These are phyloP conservation scores for Epizoanthus ramosus DNA, from an alignment of 92 coral and sea anemone species.

Conservation along the genomic window DNA sequence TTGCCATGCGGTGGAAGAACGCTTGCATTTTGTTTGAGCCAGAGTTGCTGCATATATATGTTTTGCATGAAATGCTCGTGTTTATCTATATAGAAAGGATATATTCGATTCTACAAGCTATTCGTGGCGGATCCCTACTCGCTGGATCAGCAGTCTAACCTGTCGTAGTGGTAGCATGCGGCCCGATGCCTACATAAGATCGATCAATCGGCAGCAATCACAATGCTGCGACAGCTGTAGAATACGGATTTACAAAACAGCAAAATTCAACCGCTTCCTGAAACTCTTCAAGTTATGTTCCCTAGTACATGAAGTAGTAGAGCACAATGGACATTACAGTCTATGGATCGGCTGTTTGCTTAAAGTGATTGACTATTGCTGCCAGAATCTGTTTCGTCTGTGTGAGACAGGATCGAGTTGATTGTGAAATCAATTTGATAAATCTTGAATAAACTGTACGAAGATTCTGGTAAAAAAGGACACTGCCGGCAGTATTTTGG, in stretches of 20 bases:
- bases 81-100: too few species aligned
- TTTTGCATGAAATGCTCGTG: too few species aligned
- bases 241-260: neutral
- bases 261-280: constrained; percentile 19
- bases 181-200: too few species aligned
- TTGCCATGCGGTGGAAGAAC: too few species aligned
- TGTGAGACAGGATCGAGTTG: constrained; percentile 38
- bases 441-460: neutral
- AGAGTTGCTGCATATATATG: too few species aligned
- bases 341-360: constrained; percentile 21
- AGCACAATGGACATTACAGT: constrained; percentile 4
- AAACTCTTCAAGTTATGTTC: neutral
- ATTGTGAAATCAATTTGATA: constrained; percentile 11
- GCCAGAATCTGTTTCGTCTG: constrained; percentile 36
- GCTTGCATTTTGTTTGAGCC: too few species aligned
- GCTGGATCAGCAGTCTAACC: too few species aligned
- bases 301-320: neutral
- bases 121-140: neutral
- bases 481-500: neutral
- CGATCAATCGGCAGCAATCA: constrained; percentile 8
- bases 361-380: constrained; percentile 40
- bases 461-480: neutral
- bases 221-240: neutral
- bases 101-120: too few species aligned
- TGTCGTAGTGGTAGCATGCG: too few species aligned